Conservation (phyloP, 2,113 vertebrate species). For the Accipiter virgatus region DNA sequence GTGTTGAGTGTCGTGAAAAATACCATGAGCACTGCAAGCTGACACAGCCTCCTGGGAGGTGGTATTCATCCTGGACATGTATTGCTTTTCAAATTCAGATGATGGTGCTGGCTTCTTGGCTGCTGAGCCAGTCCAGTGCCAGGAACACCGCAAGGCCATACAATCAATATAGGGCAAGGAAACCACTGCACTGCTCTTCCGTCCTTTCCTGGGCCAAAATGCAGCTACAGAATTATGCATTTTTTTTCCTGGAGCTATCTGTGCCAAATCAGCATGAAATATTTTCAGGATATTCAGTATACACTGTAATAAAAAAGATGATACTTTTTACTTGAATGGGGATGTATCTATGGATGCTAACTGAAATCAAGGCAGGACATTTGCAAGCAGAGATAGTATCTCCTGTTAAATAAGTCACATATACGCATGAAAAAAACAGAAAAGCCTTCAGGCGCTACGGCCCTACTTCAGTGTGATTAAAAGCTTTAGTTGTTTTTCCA, state of each 20-base stretch:
- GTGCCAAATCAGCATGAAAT: background rate
- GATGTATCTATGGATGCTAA: background rate
- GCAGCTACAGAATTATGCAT: background rate
- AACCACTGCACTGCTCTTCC: too few relatives aligned
- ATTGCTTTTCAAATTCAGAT: background rate
- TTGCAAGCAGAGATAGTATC: background rate
- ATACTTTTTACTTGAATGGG: background rate
- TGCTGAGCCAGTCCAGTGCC: background rate
- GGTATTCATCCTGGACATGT: background rate
- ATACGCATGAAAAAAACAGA: background rate
- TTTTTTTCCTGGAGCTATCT: background rate
- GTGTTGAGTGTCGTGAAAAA: background rate
- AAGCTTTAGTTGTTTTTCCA: background rate
- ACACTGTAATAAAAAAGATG: background rate
- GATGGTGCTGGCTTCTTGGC: background rate
- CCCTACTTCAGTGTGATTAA: background rate
- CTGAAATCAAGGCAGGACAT: background rate
- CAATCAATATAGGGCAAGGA: fast-evolving
- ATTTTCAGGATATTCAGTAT: background rate
- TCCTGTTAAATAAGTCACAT: background rate
- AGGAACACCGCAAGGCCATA: background rate
- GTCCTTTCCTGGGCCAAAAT: background rate
- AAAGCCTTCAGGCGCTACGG: background rate
- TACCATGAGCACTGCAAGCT: background rate
- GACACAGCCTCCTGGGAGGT: background rate